Percentiles rank a stretch among this genome's conserved stretches.
Conservation (phyloP, 1,140 invertebrate genomes). For the Rhagoletis pomonella region DNA sequence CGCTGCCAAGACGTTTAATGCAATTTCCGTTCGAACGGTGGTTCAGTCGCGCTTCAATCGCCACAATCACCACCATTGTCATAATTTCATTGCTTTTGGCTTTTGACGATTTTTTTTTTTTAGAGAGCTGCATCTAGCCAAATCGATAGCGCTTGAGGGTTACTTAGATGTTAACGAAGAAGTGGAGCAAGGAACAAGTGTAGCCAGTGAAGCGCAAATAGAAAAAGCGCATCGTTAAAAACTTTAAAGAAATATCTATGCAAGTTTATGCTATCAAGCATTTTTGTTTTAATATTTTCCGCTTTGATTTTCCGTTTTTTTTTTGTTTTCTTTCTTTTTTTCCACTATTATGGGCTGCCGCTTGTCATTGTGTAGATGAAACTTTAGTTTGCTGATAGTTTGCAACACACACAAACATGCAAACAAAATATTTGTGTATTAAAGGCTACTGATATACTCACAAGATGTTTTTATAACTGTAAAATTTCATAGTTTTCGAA, state of each 20-base stretch:
- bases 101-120: too few relatives aligned
- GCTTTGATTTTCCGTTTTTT: constrained; percentile 22
- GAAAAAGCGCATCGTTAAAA: constrained; percentile 12
- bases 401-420: neutral
- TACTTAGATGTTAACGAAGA: neutral
- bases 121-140: neutral
- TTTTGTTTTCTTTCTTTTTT: too few relatives aligned
- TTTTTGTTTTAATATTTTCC: constrained; percentile 40
- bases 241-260: neutral
- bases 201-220: constrained; percentile 21
- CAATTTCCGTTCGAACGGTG: constrained; percentile 23
- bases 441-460: neutral
- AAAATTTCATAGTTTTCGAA: neutral
- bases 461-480: constrained; percentile 14
- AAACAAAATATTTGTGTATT: constrained; percentile 2
- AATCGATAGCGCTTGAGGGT: neutral
- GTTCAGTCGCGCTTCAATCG: too few relatives aligned
- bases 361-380: neutral
- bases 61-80: constrained; percentile 41
- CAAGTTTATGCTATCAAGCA: constrained; percentile 4
- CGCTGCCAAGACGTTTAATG: constrained; percentile 17
- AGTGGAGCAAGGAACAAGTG: neutral
- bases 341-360: neutral
- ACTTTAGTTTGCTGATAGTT: neutral
- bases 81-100: constrained; percentile 33